phyloP scores from a whole-genome alignment of 2,797 vertebrate species.

The Acanthopagrus latus region DNA sequence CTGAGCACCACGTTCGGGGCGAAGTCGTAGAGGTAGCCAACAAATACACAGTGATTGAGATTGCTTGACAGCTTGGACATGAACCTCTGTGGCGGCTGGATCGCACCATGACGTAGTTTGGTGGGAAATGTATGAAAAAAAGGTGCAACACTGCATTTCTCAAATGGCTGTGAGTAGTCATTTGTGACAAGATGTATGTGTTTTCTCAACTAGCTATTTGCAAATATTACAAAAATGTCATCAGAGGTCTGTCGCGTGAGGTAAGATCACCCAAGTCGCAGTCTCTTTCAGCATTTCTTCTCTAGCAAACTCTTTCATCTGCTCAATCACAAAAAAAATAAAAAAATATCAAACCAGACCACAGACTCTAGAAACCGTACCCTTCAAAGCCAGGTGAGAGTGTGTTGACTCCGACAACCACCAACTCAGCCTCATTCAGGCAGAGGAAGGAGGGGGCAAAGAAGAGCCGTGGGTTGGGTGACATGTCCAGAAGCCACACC shows the following conservation, averaged over 20 bases:
- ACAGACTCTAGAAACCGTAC: constrained; percentile 41
- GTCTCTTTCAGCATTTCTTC: not conserved
- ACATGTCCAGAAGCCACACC: constrained; percentile 70
- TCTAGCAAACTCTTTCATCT: not conserved
- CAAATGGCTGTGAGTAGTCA: not conserved
- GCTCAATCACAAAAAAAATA: not conserved
- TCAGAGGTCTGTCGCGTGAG: not conserved
- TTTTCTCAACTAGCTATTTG: constrained; percentile 26
- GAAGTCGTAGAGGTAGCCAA: constrained; percentile 65
- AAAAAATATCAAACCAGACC: not conserved
- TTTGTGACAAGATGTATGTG: constrained; percentile 16
- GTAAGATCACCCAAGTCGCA: not conserved
- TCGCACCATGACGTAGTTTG: constrained; percentile 30
- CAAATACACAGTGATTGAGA: constrained; percentile 76
- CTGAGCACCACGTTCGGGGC: constrained; percentile 62
- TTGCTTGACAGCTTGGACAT: constrained; percentile 69
- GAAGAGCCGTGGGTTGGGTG: constrained; percentile 71
- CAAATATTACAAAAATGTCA: not conserved
- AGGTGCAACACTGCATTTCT: constrained; percentile 29
- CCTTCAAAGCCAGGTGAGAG: constrained; percentile 41
- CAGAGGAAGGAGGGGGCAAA: constrained; percentile 38
- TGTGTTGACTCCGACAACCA: constrained; percentile 53
- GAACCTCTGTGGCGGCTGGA: constrained; percentile 43
- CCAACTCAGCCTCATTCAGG: constrained; percentile 53
- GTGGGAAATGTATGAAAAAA: constrained; percentile 44